Conservation (phyloP, 2,113 vertebrate genomes). For the Climacteris rufus region DNA sequence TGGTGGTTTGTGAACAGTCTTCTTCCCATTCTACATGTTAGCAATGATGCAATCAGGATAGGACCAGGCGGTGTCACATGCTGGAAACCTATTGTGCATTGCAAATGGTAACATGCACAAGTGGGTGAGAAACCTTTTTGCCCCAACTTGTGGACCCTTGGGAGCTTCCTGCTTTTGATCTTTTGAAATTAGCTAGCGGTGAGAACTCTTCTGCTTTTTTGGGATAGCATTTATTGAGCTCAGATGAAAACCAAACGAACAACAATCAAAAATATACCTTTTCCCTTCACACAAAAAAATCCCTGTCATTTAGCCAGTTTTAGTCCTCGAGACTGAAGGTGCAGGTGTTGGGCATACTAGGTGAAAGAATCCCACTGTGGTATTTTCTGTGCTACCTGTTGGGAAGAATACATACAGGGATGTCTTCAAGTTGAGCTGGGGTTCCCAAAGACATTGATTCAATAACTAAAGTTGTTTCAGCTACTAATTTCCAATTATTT, state of each 20-base stretch:
- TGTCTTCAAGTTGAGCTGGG: neutral
- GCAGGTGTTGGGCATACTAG: neutral
- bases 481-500: neutral
- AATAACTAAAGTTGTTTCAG: neutral
- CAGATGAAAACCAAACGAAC: neutral
- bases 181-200: neutral
- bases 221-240: neutral
- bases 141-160: neutral
- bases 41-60: constrained; percentile 19
- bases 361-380: neutral
- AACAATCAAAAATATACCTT: neutral
- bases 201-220: neutral
- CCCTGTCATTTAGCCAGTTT: neutral
- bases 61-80: neutral
- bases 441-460: neutral
- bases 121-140: neutral
- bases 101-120: neutral
- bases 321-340: neutral
- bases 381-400: neutral
- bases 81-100: constrained; percentile 10
- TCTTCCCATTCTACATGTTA: neutral
- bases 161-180: neutral
- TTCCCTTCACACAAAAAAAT: neutral
- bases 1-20: neutral
- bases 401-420: neutral